Conservation (phyloP, 2,888 invertebrate genomes). For the Spicauda simplicius region DNA sequence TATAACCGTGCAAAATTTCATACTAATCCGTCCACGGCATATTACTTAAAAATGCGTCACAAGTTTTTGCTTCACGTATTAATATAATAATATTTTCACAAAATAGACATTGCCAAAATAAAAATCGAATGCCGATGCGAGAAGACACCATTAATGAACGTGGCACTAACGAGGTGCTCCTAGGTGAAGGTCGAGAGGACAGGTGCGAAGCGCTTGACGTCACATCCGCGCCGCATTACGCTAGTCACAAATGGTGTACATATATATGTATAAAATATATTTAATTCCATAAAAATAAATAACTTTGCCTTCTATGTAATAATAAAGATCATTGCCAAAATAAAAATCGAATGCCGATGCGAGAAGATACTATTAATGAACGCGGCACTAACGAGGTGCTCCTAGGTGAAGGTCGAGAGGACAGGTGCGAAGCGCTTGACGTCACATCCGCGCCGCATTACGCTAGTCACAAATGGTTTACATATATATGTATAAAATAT, state of each 20-base stretch:
- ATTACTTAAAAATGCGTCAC: too few species aligned
- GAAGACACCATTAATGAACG: slow-evolving; percentile 18
- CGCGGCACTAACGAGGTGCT: slow-evolving; percentile 52
- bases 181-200: slow-evolving; percentile 74
- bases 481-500: slow-evolving; percentile 3
- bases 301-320: background rate
- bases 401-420: slow-evolving; percentile 74
- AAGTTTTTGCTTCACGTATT: too few species aligned
- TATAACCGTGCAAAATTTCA: too few species aligned
- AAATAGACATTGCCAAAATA: background rate
- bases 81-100: too few species aligned
- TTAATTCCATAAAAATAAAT: background rate
- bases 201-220: slow-evolving; percentile 71
- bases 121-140: slow-evolving; percentile 11
- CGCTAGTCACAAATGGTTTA: slow-evolving; percentile 1
- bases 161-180: slow-evolving; percentile 55
- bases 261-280: background rate
- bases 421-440: slow-evolving; percentile 69
- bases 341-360: slow-evolving; percentile 2
- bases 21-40: too few species aligned
- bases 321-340: too few species aligned
- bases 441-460: slow-evolving; percentile 62
- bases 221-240: slow-evolving; percentile 63
- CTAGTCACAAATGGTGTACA: slow-evolving; percentile 4
- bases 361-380: slow-evolving; percentile 23